Conservation (phyloP, 2,888 invertebrate genomes). For the Noctua fimbriata region DNA sequence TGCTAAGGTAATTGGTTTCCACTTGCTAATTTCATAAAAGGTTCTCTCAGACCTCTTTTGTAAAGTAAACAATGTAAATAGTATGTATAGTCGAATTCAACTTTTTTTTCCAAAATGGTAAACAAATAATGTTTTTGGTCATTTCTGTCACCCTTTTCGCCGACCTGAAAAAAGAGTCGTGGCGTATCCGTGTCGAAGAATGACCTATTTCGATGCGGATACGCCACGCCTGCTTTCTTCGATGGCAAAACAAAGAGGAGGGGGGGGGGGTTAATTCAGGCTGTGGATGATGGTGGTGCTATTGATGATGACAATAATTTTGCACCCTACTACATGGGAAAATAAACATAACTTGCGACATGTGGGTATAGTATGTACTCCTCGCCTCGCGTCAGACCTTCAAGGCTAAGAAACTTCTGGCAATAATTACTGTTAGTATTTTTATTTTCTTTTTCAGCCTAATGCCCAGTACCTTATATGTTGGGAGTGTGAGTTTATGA, state of each 20-base stretch:
- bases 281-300: background rate
- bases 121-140: conserved; percentile 2
- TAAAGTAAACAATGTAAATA: conserved; percentile 14
- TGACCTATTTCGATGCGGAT: background rate
- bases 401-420: background rate
- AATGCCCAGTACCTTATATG: conserved; percentile 1
- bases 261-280: background rate
- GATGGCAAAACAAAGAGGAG: background rate
- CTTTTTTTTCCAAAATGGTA: conserved; percentile 15
- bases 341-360: background rate
- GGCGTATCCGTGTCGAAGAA: too few species aligned
- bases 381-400: background rate
- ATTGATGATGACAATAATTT: background rate
- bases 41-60: background rate
- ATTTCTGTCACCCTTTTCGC: background rate
- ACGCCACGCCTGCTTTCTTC: background rate
- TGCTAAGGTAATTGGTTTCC: conserved; percentile 23
- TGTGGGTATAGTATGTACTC: background rate
- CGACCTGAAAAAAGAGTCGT: background rate
- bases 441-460: background rate
- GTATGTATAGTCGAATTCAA: background rate
- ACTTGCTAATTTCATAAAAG: background rate
- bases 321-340: background rate
- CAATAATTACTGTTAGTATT: background rate
- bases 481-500: conserved; percentile 32